Base-by-base conservation (phyloP, 2,113 vertebrate species). In the Protomyctophum bolini region DNA sequence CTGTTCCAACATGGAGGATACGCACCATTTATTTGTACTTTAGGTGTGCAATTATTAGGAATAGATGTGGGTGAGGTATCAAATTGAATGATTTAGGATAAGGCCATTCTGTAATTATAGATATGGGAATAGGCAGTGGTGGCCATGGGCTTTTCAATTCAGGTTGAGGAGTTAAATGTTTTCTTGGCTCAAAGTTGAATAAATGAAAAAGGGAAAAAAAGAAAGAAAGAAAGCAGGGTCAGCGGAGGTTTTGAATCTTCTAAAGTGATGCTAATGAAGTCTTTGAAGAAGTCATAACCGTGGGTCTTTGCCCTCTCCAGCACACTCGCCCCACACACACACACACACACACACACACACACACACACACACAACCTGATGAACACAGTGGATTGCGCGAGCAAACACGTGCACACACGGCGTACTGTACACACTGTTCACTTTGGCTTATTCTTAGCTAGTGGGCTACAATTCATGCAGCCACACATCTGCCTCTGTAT, bases 261-360 rank as follows among this genome's bases (percentile, higher is more conserved):
- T 68, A 68, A 80, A 70, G 54, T 73, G 75, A 88, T 75, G 15
- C 14, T 80, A 79, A 86, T 86, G 79, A 81, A 83, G 85, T 71
- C 66, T 80, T 79, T 86, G 59, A 70, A 75, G 72, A 73, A 83
- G 76, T 77, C 55, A 69, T 46, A 79, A 79, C 55, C 81, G 66
- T 29, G n/a, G 60, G 62, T 76, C 64, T 64, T 41, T 69, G 66
- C 63, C 77, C 68, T 51, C 77, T 72, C 7, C 58, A 70, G 68
- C 65, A 72, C 48, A 68, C 71, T 62, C 33, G 59, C 57, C 52
- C 58, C 75, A 77, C 73, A 29, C 73, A 76, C 48, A 58, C 75
- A 76, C 71, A 29, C 71, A 73, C 72, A 66, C 74, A 65, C 57
- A 75, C 63, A 63, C 68, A 73, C 68, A 28, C 70, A 62, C 56